Evolutionary conservation across 2,888 invertebrate species (phyloP).

Genomic region (Lysandra coridon): DNA sequence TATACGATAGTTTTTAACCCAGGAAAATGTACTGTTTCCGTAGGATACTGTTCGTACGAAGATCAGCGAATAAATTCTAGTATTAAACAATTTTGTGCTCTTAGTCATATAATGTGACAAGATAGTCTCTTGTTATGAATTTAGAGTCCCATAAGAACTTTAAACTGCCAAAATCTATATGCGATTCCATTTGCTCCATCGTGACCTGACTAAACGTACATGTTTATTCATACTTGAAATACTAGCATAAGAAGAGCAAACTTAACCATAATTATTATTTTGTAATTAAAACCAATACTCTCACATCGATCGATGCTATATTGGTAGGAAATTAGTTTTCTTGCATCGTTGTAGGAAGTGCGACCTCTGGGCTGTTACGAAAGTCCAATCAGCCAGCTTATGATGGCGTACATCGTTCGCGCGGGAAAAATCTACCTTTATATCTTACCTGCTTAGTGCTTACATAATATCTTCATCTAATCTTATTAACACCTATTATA

Average conservation of each 20-base stretch:
- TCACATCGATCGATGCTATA: not conserved
- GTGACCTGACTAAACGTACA: not conserved
- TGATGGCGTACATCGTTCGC: not conserved
- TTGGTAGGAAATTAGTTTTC: constrained; percentile 17
- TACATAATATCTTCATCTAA: not conserved
- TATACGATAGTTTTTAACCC: too few relatives aligned
- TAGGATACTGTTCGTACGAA: too few relatives aligned
- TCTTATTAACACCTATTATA: not conserved
- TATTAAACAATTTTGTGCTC: too few relatives aligned
- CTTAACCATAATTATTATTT: too few relatives aligned
- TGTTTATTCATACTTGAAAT: too few relatives aligned
- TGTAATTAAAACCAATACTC: not conserved
- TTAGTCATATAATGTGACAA: too few relatives aligned
- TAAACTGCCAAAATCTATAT: not conserved
- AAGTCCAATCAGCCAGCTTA: constrained; percentile 11
- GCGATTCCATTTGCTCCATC: not conserved
- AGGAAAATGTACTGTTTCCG: too few relatives aligned
- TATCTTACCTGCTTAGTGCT: not conserved
- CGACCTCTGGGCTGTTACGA: constrained; percentile 7
- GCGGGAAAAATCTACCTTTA: not conserved
- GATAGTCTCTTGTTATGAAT: too few relatives aligned
- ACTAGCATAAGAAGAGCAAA: too few relatives aligned
- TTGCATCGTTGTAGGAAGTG: constrained; percentile 1
- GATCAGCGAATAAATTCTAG: too few relatives aligned
- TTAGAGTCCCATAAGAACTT: too few relatives aligned